A percentile compares a stretch with the other conserved stretches of the same genome.
phyloP scores from a whole-genome alignment of 2,113 vertebrate genomes.

The Ptyas mucosa region DNA sequence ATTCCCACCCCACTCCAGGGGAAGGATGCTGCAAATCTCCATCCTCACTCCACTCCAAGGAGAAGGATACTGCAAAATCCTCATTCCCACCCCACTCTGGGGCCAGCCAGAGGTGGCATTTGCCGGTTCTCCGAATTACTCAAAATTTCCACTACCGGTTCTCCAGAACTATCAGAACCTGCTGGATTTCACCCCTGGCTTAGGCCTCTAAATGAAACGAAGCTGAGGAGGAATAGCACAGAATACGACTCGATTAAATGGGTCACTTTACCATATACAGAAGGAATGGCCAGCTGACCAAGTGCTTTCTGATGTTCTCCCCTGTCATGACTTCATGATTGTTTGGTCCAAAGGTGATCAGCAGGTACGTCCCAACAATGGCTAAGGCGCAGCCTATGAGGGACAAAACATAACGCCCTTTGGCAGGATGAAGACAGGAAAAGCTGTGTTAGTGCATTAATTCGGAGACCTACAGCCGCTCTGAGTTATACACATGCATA shows the following conservation, averaged over 20 bases:
- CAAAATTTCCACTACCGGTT: too few species aligned
- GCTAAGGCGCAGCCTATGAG: constrained; percentile 87
- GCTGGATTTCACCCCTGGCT: not conserved
- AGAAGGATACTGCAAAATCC: too few species aligned
- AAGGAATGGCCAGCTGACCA: constrained; percentile 92
- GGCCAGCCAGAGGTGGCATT: too few species aligned
- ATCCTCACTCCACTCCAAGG: too few species aligned
- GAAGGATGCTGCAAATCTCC: too few species aligned
- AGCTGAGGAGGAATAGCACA: not conserved
- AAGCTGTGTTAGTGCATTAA: constrained; percentile 41
- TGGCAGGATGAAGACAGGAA: constrained; percentile 31
- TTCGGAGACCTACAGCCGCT: not conserved
- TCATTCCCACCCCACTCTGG: too few species aligned
- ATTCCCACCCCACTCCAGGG: too few species aligned
- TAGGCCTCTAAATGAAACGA: not conserved
- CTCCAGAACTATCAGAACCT: too few species aligned
- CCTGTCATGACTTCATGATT: constrained; percentile 88
- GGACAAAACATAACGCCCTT: constrained; percentile 84
- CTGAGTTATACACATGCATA: not conserved
- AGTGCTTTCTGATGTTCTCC: constrained; percentile 85
- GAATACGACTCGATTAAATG: not conserved
- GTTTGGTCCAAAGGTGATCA: constrained; percentile 93
- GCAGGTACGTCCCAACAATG: constrained; percentile 85
- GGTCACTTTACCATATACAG: constrained; percentile 84
- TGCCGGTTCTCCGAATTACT: too few species aligned